Conservation (phyloP, 2,888 invertebrate genomes). For the Epiblema foenella region DNA sequence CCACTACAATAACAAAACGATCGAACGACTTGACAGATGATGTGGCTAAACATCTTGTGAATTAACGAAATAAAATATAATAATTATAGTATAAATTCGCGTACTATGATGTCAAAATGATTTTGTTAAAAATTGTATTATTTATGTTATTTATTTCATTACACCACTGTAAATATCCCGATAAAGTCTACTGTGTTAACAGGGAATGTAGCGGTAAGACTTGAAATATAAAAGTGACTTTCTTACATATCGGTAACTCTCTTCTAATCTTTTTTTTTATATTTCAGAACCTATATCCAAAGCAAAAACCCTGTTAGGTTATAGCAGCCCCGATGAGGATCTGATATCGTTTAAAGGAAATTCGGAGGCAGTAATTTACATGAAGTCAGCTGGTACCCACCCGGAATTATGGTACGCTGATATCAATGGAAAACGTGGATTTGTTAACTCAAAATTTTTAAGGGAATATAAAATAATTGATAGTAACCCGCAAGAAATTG, state of each 20-base stretch:
- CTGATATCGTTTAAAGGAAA: slow-evolving; percentile 86
- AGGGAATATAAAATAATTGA: slow-evolving; percentile 84
- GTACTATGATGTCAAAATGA: slow-evolving; percentile 78
- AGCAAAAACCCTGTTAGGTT: slow-evolving; percentile 85
- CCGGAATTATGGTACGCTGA: slow-evolving; percentile 88
- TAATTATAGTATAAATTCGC: slow-evolving; percentile 51
- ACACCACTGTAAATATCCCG: slow-evolving; percentile 83
- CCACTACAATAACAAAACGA: slow-evolving; percentile 39
- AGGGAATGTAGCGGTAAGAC: slow-evolving; percentile 87
- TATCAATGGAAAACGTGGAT: slow-evolving; percentile 88
- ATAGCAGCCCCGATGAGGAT: slow-evolving; percentile 81
- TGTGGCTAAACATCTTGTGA: slow-evolving; percentile 78
- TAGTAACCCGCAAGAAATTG: slow-evolving; percentile 65
- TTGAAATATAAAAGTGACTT: slow-evolving; percentile 49
- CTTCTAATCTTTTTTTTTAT: slow-evolving; percentile 51
- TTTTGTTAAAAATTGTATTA: slow-evolving; percentile 71
- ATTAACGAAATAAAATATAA: slow-evolving; percentile 63
- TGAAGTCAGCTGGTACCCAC: slow-evolving; percentile 88
- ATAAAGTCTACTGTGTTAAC: slow-evolving; percentile 89
- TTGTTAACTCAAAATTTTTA: slow-evolving; percentile 85
- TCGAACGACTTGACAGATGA: slow-evolving; percentile 74
- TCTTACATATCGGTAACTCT: slow-evolving; percentile 51
- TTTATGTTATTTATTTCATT: slow-evolving; percentile 69
- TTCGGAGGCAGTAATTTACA: slow-evolving; percentile 85
- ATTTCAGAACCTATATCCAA: slow-evolving; percentile 86